Percentiles rank a stretch among this genome's conserved stretches.
Conservation (phyloP, 1,140 invertebrate species). For the Drosophila kohkoa region DNA sequence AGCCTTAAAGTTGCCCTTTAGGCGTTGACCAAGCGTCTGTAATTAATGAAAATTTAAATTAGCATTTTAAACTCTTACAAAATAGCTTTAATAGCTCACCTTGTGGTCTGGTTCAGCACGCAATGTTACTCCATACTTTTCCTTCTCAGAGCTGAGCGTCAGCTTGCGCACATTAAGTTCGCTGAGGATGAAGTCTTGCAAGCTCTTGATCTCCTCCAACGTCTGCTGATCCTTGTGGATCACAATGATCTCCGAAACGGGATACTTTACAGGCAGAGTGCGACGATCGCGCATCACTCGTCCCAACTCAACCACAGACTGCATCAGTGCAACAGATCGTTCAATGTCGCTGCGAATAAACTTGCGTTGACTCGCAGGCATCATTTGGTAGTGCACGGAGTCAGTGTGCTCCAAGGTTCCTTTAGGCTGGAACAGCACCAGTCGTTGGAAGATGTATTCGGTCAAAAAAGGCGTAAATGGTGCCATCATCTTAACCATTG, state of each 20-base stretch:
- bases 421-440: constrained; percentile 85
- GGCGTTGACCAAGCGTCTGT: constrained; percentile 91
- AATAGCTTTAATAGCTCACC: constrained; percentile 33
- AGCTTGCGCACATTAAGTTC: constrained; percentile 97
- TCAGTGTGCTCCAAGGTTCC: constrained; percentile 54
- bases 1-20: constrained; percentile 96
- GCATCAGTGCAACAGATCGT: constrained; percentile 94
- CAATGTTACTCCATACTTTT: constrained; percentile 96
- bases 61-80: too few species aligned
- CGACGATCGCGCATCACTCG: constrained; percentile 96
- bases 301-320: constrained; percentile 97
- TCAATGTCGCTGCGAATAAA: constrained; percentile 96
- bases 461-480: constrained; percentile 99
- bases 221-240: constrained; percentile 94
- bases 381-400: constrained; percentile 95
- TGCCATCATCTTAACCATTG: constrained; percentile 96
- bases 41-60: constrained; percentile 86
- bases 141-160: constrained; percentile 96
- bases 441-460: constrained; percentile 97
- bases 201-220: constrained; percentile 92
- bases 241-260: constrained; percentile 97
- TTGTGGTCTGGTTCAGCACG: constrained; percentile 97
- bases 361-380: constrained; percentile 89
- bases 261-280: constrained; percentile 98
- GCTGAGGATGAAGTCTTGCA: constrained; percentile 95